Evolutionary conservation across 2,888 invertebrate genomes (phyloP), one percentile per base, ranked within the genome.

Genomic region (Apocheima hispidaria): DNA sequence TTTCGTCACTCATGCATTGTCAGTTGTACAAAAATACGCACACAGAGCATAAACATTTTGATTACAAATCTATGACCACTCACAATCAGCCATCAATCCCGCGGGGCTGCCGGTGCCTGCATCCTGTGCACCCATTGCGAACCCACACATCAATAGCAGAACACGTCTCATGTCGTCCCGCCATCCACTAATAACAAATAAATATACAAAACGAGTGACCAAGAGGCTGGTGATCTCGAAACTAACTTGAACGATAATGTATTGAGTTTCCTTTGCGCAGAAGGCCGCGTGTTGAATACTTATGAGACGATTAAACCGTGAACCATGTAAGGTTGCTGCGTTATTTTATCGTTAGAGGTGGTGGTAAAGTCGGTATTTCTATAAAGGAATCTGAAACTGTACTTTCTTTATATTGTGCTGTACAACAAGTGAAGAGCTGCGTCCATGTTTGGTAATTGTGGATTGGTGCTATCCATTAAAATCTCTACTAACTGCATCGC

Each of bases 61-160:
- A 44, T 16, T 16, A n/a, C n/a, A 28, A 18, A 30, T n/a, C 1
- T 23, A n/a, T 30, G 2, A 30, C 51, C 12, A 83, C 88, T 85
- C 66, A 90, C 90, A 91, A 26, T 90, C 84, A 2, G 88, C 83
- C 84, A 90, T 82, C 26, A 82, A 73, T 5, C 90, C 90, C 0
- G 84, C 84, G 0, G 90, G 88, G 57, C 75, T 75, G 2, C 88
- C 90, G 1, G 81, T 81, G 41, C 46, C 46, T 18, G 10, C 7
- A 36, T 88, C 81, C 20, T 78, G 71, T 1, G 68, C 65, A 2
- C 72, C 75, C 14, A 71, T 36, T 55, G 63, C 71, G 23, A 72
- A 58, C 33, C 63, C 71, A 64, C 69, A 73, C 43, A 75, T 16
- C 44, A 70, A 55, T 18, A 69, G 23, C 10, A 77, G 40, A 16